These are phyloP conservation scores for Scaptomyza graminum DNA, from an alignment of 1,140 invertebrate species.

Conservation along the genomic window DNA sequence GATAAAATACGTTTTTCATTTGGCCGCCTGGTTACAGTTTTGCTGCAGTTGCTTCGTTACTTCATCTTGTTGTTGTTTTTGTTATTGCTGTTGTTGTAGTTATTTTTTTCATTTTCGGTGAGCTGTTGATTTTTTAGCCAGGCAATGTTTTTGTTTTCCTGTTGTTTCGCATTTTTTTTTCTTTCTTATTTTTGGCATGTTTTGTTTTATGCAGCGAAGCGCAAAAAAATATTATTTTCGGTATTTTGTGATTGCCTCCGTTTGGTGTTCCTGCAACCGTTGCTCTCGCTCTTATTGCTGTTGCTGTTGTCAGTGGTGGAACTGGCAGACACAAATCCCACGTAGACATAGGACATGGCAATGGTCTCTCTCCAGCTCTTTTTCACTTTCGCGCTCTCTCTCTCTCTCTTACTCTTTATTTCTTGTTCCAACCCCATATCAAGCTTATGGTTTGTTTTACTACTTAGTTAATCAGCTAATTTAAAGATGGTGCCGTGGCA, in stretches of 20 bases:
- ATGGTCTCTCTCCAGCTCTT: slow-evolving; percentile 28
- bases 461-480: slow-evolving; percentile 80
- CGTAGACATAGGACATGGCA: slow-evolving; percentile 67
- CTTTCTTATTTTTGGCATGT: slow-evolving; percentile 43
- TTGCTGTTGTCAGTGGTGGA: slow-evolving; percentile 1
- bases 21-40: slow-evolving; percentile 56
- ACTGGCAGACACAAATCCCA: slow-evolving; percentile 64
- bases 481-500: slow-evolving; percentile 54
- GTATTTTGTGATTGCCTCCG: slow-evolving; percentile 77
- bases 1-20: slow-evolving; percentile 82
- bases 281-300: slow-evolving; percentile 21
- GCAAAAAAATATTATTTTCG: slow-evolving; percentile 78
- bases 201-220: slow-evolving; percentile 71
- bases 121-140: slow-evolving; percentile 69
- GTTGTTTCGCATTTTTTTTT: slow-evolving; percentile 27
- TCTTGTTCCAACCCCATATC: slow-evolving; percentile 22
- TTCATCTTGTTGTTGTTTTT: slow-evolving; percentile 19
- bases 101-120: slow-evolving; percentile 52
- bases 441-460: slow-evolving; percentile 74
- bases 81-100: slow-evolving; percentile 38
- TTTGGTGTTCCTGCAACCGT: slow-evolving; percentile 52
- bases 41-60: slow-evolving; percentile 63
- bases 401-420: neutral
- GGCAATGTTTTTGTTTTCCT: slow-evolving; percentile 41
- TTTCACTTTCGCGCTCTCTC: neutral